Conservation (phyloP, 1,140 invertebrate genomes). For the Bombus turneri region DNA sequence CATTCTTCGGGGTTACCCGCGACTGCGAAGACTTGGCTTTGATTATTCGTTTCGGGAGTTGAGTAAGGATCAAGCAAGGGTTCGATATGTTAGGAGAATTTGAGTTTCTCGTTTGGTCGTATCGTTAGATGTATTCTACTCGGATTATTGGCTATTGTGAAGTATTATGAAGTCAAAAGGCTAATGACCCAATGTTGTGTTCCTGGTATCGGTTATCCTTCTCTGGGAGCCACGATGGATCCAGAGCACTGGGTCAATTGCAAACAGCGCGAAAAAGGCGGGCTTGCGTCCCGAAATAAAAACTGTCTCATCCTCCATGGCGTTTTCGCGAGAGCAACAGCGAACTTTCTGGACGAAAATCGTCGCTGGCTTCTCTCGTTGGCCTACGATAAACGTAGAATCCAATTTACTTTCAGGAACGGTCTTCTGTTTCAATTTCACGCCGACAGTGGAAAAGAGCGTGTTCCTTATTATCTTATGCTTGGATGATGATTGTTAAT, state of each 20-base stretch:
- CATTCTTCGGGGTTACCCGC: not conserved
- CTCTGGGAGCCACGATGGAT: not conserved
- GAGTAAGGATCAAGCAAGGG: not conserved
- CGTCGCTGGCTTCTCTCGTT: not conserved
- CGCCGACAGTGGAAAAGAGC: not conserved
- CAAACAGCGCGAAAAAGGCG: not conserved
- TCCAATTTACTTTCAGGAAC: not conserved
- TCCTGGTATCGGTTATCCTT: not conserved
- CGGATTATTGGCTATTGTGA: no score
- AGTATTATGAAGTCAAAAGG: not conserved
- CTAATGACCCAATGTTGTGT: not conserved
- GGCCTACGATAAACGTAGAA: not conserved
- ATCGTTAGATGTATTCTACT: no score
- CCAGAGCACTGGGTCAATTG: constrained; percentile 22
- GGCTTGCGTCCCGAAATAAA: not conserved
- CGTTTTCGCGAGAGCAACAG: not conserved
- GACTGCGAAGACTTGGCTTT: not conserved
- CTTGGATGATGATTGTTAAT: not conserved
- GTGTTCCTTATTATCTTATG: not conserved
- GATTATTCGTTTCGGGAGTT: not conserved
- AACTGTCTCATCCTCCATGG: not conserved
- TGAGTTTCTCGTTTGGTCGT: no score
- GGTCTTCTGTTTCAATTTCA: constrained; percentile 10
- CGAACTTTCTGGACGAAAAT: not conserved
- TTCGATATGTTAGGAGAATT: not conserved